Evolutionary conservation across 1,140 invertebrate species (phyloP), one percentile per base, ranked within the genome.

Genomic region (Cotesia typhae): DNA sequence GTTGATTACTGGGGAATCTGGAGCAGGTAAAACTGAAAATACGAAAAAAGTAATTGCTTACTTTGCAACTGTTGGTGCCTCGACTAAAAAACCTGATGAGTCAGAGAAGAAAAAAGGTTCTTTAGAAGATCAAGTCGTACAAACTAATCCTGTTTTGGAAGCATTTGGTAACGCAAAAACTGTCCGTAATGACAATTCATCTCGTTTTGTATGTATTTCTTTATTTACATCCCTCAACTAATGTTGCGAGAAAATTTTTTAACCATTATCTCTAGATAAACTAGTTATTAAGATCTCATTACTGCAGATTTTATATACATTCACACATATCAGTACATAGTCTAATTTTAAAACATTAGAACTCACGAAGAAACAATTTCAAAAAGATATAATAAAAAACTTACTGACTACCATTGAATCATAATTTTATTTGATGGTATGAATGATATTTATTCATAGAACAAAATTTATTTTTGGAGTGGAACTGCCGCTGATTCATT

Each of bases 101-200:
- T 88, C 89, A 20, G 76, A 81, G 69, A 83, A 90, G 79, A 94
- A 93, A 90, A 94, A 94, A 90, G 94, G 94, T 72, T 94, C 91
- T 79, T 90, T 97, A 81, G 97, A 98, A 90, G 97, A 99, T 91
- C 97, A 99, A 89, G 96, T 99, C 88, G 96, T 99, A 79, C 97
- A 98, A 88, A 98, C 97, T 88, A 99, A 99, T 89, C 97, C 97
- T 83, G 97, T 99, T 82, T 93, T 99, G 90, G 97, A 99, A 91
- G 97, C 97, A 81, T 99, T 98, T 87, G 97, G 97, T 95, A 99
- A 99, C 91, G 97, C 97, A 86, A 99, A 99, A 92, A 99, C 97
- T 83, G 95, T 97, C 83, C 95, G 97, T 95, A 99, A 99, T 90
- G 97, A 99, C 90, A 99, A 99, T 94, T 99, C 97, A 74, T 99